These are phyloP conservation scores for Vipera ursinii DNA, from an alignment of 2,797 vertebrate genomes.

Conservation along the genomic window DNA sequence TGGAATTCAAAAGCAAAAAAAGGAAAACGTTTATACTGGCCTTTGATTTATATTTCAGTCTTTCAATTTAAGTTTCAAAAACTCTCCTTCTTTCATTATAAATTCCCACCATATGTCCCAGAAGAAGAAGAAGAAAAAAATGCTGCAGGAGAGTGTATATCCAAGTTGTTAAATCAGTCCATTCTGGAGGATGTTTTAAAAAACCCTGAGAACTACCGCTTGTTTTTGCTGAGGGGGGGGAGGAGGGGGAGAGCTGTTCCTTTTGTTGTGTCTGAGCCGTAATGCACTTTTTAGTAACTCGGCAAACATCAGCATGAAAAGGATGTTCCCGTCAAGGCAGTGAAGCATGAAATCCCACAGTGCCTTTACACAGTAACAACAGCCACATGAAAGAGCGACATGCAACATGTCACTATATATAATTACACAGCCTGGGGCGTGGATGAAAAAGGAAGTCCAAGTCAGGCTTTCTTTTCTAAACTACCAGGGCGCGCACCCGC, in stretches of 20 bases:
- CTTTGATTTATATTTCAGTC: background rate
- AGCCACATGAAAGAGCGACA: constrained; percentile 55
- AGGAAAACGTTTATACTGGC: background rate
- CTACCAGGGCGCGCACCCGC: background rate
- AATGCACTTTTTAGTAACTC: constrained; percentile 34
- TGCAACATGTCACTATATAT: constrained; percentile 34
- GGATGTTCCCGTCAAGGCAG: constrained; percentile 48
- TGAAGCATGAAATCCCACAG: constrained; percentile 60
- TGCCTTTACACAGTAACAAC: constrained; percentile 48
- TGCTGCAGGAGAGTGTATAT: background rate
- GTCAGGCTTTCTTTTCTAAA: constrained; percentile 23
- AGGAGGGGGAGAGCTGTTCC: background rate
- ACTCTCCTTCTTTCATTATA: background rate
- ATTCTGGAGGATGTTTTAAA: constrained; percentile 28
- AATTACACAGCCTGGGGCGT: constrained; percentile 27
- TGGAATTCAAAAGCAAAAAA: background rate
- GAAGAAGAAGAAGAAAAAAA: background rate
- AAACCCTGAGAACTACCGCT: constrained; percentile 30
- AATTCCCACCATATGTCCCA: background rate
- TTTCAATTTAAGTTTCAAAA: background rate
- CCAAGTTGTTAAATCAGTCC: constrained; percentile 40
- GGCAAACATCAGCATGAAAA: constrained; percentile 49
- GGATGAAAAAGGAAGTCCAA: constrained; percentile 1
- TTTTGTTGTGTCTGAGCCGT: constrained; percentile 33
- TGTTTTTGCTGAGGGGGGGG: background rate